Evolutionary conservation across 2,797 vertebrate genomes (phyloP), one percentile per base, ranked within the genome.

Genomic region (Uromys caudimaculatus): DNA sequence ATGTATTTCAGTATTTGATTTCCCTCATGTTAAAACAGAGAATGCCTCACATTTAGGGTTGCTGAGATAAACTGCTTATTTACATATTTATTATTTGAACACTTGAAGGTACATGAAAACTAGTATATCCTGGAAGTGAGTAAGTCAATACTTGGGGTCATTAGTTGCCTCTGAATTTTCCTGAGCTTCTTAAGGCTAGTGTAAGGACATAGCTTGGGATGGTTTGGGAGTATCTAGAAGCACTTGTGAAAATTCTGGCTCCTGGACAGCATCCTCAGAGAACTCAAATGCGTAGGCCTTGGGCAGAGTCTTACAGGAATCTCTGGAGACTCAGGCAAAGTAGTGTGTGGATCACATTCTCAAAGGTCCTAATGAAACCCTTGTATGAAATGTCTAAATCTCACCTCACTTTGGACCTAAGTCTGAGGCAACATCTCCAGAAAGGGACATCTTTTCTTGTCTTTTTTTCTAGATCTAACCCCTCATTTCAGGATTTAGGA

Each of bases 21-120:
- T 97, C 23, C 16, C n/a, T 41, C 14, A 32, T 87, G 92, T 92
- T 75, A 89, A 93, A 97, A 93, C 60, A 85, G 73, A 19, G 14
- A 56, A 11, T 92, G 9, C 16, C 35, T 94, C 5, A 12, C 67
- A 47, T 93, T 93, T 96, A 44, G 56, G 19, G 56, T 38, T 90
- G 27, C 44, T 69, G 32, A 38, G 56, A 91, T 95, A 81, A 54
- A 79, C 69, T 85, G 69, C 44, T 92, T 87, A 75, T 27, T 95
- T 78, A 62, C 91, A 69, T 78, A 71, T 76, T 90, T 85, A 35
- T 88, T 83, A 91, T 93, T 88, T 93, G 62, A 86, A 94, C 6
- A 17, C 32, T 64, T 58, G 5, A 89, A 79, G 35, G 8, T 52
- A 73, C 19, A 73, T 32, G 62, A 52, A 71, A 94, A 73, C 82